Base-by-base conservation (phyloP, 2,888 invertebrate species). In the Apamea anceps region DNA sequence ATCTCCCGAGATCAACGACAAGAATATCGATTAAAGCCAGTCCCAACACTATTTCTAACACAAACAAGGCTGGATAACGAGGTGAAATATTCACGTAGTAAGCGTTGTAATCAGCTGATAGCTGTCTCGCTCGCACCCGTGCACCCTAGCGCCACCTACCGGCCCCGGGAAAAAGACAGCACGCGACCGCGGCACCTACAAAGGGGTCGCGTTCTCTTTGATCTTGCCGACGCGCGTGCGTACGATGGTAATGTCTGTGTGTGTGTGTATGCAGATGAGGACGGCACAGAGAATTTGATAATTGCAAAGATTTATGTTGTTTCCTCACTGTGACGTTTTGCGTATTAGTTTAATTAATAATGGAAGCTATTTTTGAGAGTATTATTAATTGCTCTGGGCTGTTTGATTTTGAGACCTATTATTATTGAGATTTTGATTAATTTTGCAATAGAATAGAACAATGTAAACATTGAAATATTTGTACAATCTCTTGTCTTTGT, bases 21-120 rank as follows among this genome's bases (percentile, higher is more conserved):
- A 92, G 91, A 92, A 92, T 89, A 92, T 93, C 91, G 91, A 89
- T 81, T 85, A 76, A 37, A 82, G 80, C 78, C 79, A 21, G 72
- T 88, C 91, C 88, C 95, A 93, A 90, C 96, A 93, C 96, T 95
- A 94, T 66, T 73, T 93, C 96, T 95, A 96, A 96, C 96, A 95
- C 96, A 97, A 97, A 97, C 97, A 96, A 96, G 96, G 95, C 95
- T 94, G 95, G 96, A 96, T 97, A 97, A 97, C 97, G 96, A 97
- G 97, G 96, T 96, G 96, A 97, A 97, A 96, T 97, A 97, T 97
- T 96, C 97, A 96, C 96, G 94, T 96, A 94, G 96, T 95, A 94
- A 94, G 94, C 92, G 94, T 95, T 95, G 95, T 96, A 96, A 95
- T 95, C 96, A 94, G 94, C 90, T 92, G 93, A 92, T 90, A 90